These are phyloP conservation scores for Spatulosminthurus flaviceps DNA, from an alignment of 2,888 invertebrate species.

Conservation along the genomic window DNA sequence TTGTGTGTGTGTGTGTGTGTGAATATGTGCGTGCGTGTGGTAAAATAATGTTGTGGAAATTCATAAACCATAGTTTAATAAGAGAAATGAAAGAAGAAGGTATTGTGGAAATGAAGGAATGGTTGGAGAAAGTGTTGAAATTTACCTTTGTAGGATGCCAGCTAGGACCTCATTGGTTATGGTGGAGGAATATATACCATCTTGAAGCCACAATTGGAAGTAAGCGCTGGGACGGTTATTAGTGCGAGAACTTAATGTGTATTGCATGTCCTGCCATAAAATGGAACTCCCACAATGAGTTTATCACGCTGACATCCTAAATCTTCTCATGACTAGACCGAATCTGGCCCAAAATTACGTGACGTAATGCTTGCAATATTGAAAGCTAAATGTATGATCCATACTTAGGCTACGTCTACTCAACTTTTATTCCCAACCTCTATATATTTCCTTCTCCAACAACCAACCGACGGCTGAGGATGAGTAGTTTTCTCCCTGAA, in stretches of 20 bases:
- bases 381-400: background rate
- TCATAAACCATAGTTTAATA: no score
- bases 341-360: conserved; percentile 76
- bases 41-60: no score
- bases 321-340: conserved; percentile 85
- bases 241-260: conserved; percentile 82
- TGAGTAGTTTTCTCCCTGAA: background rate
- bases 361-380: background rate
- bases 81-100: no score
- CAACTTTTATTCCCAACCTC: background rate
- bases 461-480: no score
- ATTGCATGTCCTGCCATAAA: conserved; percentile 88
- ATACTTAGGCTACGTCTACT: background rate
- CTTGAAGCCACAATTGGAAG: conserved; percentile 90
- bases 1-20: no score
- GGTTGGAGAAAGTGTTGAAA: background rate
- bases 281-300: conserved; percentile 85
- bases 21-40: no score
- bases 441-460: no score
- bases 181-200: conserved; percentile 83
- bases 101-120: background rate
- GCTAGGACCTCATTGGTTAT: conserved; percentile 88
- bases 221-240: conserved; percentile 84
- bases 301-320: conserved; percentile 88
- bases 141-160: conserved; percentile 84